Evolutionary conservation across 2,113 vertebrate species (phyloP).

Genomic region (Petroica traversi): DNA sequence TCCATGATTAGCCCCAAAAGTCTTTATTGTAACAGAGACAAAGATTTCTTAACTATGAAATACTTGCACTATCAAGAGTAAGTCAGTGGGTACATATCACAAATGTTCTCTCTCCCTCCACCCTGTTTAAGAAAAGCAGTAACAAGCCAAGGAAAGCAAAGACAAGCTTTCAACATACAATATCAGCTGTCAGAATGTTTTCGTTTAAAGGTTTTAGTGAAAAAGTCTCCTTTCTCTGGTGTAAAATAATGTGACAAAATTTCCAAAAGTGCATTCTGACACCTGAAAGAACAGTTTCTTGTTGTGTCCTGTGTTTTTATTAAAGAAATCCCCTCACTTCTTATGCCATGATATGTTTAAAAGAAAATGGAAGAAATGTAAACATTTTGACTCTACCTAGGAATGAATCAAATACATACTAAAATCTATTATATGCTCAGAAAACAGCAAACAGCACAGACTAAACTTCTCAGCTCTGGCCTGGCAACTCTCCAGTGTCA

Average conservation of each 20-base stretch:
- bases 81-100: neutral
- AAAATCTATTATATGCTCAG: neutral
- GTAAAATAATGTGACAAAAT: neutral
- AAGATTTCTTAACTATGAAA: neutral
- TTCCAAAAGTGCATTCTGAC: neutral
- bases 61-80: neutral
- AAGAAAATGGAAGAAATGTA: neutral
- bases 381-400: neutral
- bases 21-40: neutral
- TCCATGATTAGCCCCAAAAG: neutral
- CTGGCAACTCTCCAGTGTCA: neutral
- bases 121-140: neutral
- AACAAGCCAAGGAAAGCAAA: conserved; percentile 9
- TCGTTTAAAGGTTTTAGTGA: neutral
- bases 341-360: neutral
- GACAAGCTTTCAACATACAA: neutral
- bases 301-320: neutral
- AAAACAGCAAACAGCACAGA: neutral
- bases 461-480: neutral
- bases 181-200: neutral
- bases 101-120: neutral
- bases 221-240: neutral
- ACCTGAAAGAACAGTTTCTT: neutral
- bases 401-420: neutral
- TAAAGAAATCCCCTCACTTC: neutral